These are phyloP conservation scores for Pseudopleuronectes americanus DNA, from an alignment of 2,797 vertebrate genomes.

Conservation along the genomic window DNA sequence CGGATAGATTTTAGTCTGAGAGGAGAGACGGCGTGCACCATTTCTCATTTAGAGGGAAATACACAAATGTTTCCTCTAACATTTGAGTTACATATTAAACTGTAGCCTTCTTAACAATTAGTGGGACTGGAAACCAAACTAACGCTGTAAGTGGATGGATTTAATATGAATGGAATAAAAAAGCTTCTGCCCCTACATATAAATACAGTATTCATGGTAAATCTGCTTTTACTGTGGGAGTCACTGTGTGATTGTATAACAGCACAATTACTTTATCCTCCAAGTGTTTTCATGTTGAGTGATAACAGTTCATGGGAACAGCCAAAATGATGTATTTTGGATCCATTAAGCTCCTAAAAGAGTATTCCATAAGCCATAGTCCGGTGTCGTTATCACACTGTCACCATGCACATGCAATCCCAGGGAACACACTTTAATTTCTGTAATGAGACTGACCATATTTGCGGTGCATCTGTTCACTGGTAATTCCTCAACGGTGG, in stretches of 20 bases:
- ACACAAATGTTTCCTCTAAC: background rate
- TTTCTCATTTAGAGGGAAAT: conserved; percentile 37
- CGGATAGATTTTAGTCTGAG: conserved; percentile 28
- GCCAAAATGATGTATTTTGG: conserved; percentile 55
- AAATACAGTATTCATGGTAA: conserved; percentile 26
- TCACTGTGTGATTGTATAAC: conserved; percentile 56
- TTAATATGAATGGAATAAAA: conserved; percentile 20
- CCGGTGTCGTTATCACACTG: conserved; percentile 53
- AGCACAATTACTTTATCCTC: conserved; percentile 57
- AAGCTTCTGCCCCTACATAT: background rate
- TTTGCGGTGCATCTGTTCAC: conserved; percentile 73
- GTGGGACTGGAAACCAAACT: background rate
- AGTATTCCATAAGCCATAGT: conserved; percentile 44
- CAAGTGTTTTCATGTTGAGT: conserved; percentile 61
- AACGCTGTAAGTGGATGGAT: conserved; percentile 7
- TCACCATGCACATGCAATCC: conserved; percentile 51
- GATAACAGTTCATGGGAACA: conserved; percentile 67
- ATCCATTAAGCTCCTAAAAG: conserved; percentile 37
- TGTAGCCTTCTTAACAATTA: conserved; percentile 12
- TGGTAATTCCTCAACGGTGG: conserved; percentile 64
- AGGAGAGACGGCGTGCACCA: conserved; percentile 16
- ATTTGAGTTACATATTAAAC: conserved; percentile 1
- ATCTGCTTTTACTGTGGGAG: conserved; percentile 50
- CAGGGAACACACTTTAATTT: conserved; percentile 66
- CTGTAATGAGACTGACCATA: conserved; percentile 64